Evolutionary conservation across 2,113 vertebrate genomes (phyloP).

Genomic region (Albula goreensis): DNA sequence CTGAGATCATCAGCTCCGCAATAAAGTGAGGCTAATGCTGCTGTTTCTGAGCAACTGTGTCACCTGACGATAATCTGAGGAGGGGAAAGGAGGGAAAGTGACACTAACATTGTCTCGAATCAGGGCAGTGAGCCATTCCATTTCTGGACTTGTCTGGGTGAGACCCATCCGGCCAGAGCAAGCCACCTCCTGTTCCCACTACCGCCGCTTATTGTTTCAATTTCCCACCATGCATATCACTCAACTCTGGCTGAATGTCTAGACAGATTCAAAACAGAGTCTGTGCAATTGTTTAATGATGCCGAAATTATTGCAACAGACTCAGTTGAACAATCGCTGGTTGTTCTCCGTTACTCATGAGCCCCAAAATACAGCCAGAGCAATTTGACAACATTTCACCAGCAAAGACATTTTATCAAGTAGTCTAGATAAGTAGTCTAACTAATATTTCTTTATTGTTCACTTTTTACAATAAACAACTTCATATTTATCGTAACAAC

Average conservation of each 20-base stretch:
- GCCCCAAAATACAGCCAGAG: background rate
- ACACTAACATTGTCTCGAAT: background rate
- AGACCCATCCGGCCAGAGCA: no score
- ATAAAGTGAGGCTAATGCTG: conserved; percentile 5
- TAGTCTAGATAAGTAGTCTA: no score
- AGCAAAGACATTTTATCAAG: background rate
- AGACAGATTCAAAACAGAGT: background rate
- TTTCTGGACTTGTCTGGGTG: background rate
- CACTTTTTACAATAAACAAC: no score
- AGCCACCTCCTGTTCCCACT: background rate
- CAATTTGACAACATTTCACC: background rate
- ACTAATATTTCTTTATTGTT: no score
- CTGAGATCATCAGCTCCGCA: conserved; percentile 6
- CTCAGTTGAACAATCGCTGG: background rate
- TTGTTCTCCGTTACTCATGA: background rate
- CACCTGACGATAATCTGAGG: background rate
- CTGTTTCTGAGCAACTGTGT: background rate
- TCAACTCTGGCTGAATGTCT: background rate
- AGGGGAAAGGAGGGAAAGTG: no score
- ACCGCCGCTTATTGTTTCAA: background rate
- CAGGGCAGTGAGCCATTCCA: no score
- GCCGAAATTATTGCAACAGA: background rate
- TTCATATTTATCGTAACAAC: no score
- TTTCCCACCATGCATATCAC: background rate
- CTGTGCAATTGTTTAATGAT: background rate